Evolutionary conservation across 2,888 invertebrate species (phyloP).

Genomic region (Chromoteleia sp.): DNA sequence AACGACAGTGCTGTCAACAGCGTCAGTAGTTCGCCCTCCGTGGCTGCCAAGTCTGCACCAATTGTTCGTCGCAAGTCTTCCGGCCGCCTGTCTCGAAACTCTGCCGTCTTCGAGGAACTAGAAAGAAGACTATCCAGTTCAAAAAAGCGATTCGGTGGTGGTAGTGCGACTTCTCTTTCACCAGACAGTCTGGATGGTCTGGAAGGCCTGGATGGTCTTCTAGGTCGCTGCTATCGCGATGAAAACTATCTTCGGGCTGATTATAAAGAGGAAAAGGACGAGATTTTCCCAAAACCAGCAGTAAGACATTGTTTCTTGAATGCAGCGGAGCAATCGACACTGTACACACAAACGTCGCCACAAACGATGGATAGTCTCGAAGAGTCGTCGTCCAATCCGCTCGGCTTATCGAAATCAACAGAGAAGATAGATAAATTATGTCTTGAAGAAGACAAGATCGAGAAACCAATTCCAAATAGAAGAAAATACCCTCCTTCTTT

Average conservation of each 20-base stretch:
- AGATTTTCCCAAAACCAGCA: constrained; percentile 31
- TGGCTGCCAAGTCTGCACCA: constrained; percentile 69
- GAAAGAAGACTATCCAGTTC: constrained; percentile 72
- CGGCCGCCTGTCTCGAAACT: constrained; percentile 78
- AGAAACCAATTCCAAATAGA: constrained; percentile 74
- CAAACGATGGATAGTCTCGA: constrained; percentile 80
- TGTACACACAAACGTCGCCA: constrained; percentile 75
- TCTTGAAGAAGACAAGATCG: constrained; percentile 72
- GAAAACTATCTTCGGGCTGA: constrained; percentile 42
- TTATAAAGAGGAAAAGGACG: constrained; percentile 59
- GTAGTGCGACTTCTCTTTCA: constrained; percentile 78
- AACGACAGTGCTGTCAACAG: constrained; percentile 61
- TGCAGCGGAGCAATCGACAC: constrained; percentile 74
- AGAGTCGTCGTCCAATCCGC: constrained; percentile 56
- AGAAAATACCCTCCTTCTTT: constrained; percentile 75
- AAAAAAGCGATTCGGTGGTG: constrained; percentile 69
- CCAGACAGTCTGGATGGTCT: constrained; percentile 81
- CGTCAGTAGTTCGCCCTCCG: constrained; percentile 71
- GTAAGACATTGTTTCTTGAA: constrained; percentile 75
- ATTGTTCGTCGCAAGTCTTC: constrained; percentile 79
- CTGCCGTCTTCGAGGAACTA: constrained; percentile 81
- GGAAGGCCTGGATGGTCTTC: constrained; percentile 77
- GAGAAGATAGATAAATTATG: constrained; percentile 78
- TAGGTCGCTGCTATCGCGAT: constrained; percentile 45
- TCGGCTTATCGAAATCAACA: constrained; percentile 81